Percentiles rank a stretch among this genome's conserved stretches.
These are phyloP conservation scores for Harlomillsia oculata DNA, from an alignment of 1,140 invertebrate genomes.

Conservation along the genomic window DNA sequence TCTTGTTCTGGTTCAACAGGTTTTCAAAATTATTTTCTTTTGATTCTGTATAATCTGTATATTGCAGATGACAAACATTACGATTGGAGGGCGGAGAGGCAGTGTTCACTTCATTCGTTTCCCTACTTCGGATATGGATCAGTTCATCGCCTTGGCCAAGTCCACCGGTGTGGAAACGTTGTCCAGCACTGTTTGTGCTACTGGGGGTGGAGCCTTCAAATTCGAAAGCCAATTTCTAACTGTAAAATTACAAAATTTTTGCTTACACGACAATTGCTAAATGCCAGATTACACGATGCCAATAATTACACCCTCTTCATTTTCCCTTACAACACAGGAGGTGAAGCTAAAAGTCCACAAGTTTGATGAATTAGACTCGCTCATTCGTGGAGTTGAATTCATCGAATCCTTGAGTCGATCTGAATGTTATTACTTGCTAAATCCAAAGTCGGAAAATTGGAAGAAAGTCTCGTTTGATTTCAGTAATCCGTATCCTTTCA, in stretches of 20 bases:
- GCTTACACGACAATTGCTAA: neutral
- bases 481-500: slow-evolving; percentile 88
- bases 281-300: neutral
- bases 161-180: slow-evolving; percentile 91
- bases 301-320: neutral
- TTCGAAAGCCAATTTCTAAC: slow-evolving; percentile 88
- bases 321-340: slow-evolving; percentile 66
- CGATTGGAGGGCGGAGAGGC: slow-evolving; percentile 72
- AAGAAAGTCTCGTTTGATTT: slow-evolving; percentile 71
- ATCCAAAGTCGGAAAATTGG: slow-evolving; percentile 66
- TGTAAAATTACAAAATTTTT: slow-evolving; percentile 43
- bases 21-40: too few relatives aligned
- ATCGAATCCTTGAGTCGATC: slow-evolving; percentile 77
- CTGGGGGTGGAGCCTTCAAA: slow-evolving; percentile 95
- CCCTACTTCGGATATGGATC: slow-evolving; percentile 88
- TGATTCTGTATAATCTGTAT: too few relatives aligned
- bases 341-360: slow-evolving; percentile 89
- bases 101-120: slow-evolving; percentile 96
- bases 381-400: slow-evolving; percentile 90
- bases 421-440: slow-evolving; percentile 90
- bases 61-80: slow-evolving; percentile 78
- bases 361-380: slow-evolving; percentile 91
- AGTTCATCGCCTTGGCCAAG: slow-evolving; percentile 84
- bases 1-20: too few relatives aligned
- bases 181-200: slow-evolving; percentile 92